These are phyloP conservation scores for Stomorhina lunata DNA, from an alignment of 2,888 invertebrate species.

Conservation along the genomic window DNA sequence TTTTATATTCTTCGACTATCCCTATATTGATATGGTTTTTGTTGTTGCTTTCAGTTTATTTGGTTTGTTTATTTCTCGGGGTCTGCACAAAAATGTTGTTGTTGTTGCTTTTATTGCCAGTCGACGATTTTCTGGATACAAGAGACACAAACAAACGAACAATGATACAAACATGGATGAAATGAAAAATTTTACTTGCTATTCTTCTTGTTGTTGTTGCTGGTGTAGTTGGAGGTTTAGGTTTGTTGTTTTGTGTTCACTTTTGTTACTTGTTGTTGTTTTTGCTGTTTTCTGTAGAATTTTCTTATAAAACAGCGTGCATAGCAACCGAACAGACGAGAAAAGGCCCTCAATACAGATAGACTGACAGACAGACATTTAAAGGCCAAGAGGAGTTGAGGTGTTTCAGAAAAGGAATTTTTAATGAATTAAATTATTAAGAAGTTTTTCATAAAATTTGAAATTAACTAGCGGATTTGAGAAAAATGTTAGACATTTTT, in stretches of 20 bases:
- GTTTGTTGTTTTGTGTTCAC: slow-evolving; percentile 1
- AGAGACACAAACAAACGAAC: slow-evolving; percentile 4
- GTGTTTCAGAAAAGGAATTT: too few relatives aligned
- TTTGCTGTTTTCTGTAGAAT: slow-evolving; percentile 28
- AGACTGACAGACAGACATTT: too few relatives aligned
- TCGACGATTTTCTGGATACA: slow-evolving; percentile 48
- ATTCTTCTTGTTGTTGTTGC: background rate
- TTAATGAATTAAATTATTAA: too few relatives aligned
- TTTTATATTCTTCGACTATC: slow-evolving; percentile 16
- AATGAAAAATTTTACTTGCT: background rate
- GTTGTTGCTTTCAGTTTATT: slow-evolving; percentile 24
- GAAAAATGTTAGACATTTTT: too few relatives aligned
- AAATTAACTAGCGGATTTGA: too few relatives aligned
- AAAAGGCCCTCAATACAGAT: background rate
- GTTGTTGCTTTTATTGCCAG: slow-evolving; percentile 22
- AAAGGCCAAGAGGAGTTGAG: too few relatives aligned
- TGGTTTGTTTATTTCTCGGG: slow-evolving; percentile 31
- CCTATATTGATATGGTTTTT: slow-evolving; percentile 1
- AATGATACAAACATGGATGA: background rate
- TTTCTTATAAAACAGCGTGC: slow-evolving; percentile 61
- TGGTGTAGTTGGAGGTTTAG: slow-evolving; percentile 12
- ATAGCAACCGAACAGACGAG: slow-evolving; percentile 54
- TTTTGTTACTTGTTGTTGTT: slow-evolving; percentile 9
- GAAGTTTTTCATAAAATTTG: too few relatives aligned
- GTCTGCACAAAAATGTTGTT: slow-evolving; percentile 44